Base-by-base conservation (phyloP, 2,113 vertebrate genomes). In the Caloenas nicobarica region DNA sequence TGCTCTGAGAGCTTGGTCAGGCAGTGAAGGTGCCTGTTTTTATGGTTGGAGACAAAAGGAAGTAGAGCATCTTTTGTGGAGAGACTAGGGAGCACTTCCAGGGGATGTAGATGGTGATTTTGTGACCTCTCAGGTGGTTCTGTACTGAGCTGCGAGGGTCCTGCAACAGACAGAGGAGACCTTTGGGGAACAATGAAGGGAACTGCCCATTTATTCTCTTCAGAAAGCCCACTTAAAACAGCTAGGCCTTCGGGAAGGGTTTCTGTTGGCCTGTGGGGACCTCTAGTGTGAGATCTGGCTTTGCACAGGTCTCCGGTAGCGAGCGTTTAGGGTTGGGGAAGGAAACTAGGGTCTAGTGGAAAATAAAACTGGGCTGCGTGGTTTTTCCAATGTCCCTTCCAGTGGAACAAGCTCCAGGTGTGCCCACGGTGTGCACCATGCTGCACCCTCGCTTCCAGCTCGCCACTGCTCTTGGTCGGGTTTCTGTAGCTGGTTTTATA, bases 251-350 rank as follows among this genome's bases (percentile, higher is more conserved):
- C 18, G 8, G 62, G 68, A 86, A 79, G 11, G 36, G 71, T 14
- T 96, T 96, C 38, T 93, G 74, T 93, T 89, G 84, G 91, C 33
- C 94, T 96, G 61, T 97, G 96, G 95, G 96, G 95, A 94, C 96
- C 97, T 97, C 97, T 97, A 97, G 96, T 36, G 97, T 94, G 86
- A 51, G 95, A 72, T 40, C 29, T 53, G 57, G 31, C 88, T 95
- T 92, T 21, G 70, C 74, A 54, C 95, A 93, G 58, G 11, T n/a
- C 74, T 61, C 10, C 1, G 0, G 26, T 6, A 31, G 48, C 36
- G 1, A 7, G 13, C 2, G 2, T 51, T 86, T 53, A 21, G 23
- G 14, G 33, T 0, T 68, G 36, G 31, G 56, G 8, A 29, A 57
- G 28, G 57, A 72, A 68, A 50, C 11, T 9, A 26, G 16, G 11